Base-by-base conservation (phyloP, 2,888 invertebrate species). In the Xanthia togata region DNA sequence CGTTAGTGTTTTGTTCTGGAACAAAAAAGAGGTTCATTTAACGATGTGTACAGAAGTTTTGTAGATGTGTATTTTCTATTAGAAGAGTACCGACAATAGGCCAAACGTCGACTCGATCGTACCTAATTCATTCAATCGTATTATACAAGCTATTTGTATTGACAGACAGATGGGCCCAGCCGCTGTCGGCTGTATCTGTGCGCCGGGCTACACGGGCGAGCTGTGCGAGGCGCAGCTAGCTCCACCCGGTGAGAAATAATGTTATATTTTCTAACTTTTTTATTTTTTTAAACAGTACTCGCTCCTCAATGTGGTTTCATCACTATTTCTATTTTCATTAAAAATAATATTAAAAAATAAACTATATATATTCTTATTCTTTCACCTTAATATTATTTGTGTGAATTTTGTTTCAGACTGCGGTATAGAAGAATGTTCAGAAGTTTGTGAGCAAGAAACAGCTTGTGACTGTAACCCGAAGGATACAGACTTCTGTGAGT, bases 141-240 rank as follows among this genome's bases (percentile, higher is more conserved):
- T 41, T 31, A 14, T 57, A 59, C 23, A 44, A 76, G 59, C 74
- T 76, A 64, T 65, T 68, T 87, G 67, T 88, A 67, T 84, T 72
- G 67, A 81, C 96, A 98, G 98, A 91, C 98, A 98, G 94, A 97
- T 98, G 93, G 98, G 98, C 8, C 97, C 97, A 26, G 97, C 97
- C 75, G 98, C 98, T 41, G 97, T 98, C 83, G 97, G 97, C 90
- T 98, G 98, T 91, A 97, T 97, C 88, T 98, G 98, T 93, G 96
- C 97, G 12, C 93, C 96, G 1, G 97, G 97, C 44, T 98, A 97
- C 93, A 97, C 97, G 53, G 98, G 98, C 62, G 97, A 97, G 89
- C 97, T 97, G 88, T 98, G 98, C 91, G 98, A 98, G 93, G 97
- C 97, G 74, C 97, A 97, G 83, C 96, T 97, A 64, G 94, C 95